Evolutionary conservation across 2,888 invertebrate genomes (phyloP), one percentile per base, ranked within the genome.

Genomic region (Chirona hameri): DNA sequence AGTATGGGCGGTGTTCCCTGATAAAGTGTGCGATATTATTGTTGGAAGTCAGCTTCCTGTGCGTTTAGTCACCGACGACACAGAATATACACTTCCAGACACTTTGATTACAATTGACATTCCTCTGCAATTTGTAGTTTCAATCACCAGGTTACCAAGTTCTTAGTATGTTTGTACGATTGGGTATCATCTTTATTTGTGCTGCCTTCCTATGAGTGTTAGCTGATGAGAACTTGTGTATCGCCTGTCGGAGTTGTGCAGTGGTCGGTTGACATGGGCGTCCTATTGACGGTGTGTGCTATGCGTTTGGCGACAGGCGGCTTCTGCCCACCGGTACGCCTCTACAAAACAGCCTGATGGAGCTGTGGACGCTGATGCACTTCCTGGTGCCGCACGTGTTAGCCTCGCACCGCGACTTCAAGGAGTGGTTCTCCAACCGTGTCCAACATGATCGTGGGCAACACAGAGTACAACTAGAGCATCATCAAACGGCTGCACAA

Each of bases 361-460:
- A 98, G 90, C 90, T 98, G 86, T 98, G 98, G 98, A 97, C 98
- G 39, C 90, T 98, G 84, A 96, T 98, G 97, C 98, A 98, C 90
- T 98, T 98, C 89, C 91, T 98, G 82, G 98, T 98, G 98, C 98
- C 98, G 79, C 93, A 95, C 88, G 95, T 98, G 86, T 98, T 98
- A 90, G 95, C 96, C 86, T 97, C 97, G 81, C 97, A 99, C 90
- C 91, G 95, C 82, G 91, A 91, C 85, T 90, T 87, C 86, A 96
- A 97, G 88, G 97, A 98, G 89, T 99, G 99, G 99, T 99, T 99
- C 91, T 95, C 96, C 83, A 96, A 96, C 90, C 98, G 94, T 99
- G 85, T 95, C 96, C 46, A 96, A 95, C 84, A 97, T 97, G 96
- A 95, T 97, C 85, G 97, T 97, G 88, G 96, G 96, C 83, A 95